Percentiles rank a stretch among this genome's conserved stretches.
Conservation (phyloP, 2,113 vertebrate species). For the Cichladusa arquata region DNA sequence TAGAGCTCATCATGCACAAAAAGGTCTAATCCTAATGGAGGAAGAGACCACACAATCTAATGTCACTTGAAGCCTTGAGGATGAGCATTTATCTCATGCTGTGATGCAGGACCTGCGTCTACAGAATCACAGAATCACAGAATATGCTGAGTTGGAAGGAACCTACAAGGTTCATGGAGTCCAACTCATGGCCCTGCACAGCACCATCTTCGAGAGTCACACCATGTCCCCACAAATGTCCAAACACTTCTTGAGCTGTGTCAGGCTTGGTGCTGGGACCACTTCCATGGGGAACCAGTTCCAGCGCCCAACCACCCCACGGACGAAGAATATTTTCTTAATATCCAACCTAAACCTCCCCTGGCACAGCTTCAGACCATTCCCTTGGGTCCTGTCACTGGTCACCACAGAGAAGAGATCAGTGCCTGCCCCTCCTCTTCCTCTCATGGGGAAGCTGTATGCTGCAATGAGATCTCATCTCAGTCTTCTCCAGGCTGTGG, state of each 20-base stretch:
- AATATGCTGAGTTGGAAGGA: neutral
- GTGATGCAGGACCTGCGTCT: neutral
- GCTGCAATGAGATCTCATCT: neutral
- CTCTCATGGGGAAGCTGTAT: rapidly evolving
- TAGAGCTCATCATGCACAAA: neutral
- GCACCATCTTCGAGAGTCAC: too few relatives aligned
- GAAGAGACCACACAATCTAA: neutral
- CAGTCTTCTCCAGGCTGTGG: neutral
- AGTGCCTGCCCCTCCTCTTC: neutral
- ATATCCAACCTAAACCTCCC: neutral
- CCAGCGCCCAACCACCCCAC: neutral
- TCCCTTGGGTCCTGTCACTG: rapidly evolving
- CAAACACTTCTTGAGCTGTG: neutral
- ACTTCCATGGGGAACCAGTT: neutral
- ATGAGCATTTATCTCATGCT: neutral
- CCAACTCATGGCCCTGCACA: too few relatives aligned
- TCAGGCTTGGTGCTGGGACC: neutral
- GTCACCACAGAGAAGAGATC: neutral
- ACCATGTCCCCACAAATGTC: neutral
- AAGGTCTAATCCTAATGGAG: rapidly evolving
- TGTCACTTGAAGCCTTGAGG: neutral
- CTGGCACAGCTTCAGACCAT: neutral
- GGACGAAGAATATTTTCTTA: neutral
- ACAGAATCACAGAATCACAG: neutral
- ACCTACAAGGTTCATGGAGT: rapidly evolving